These are phyloP conservation scores for Formica selysi DNA, from an alignment of 1,140 invertebrate species.

Conservation along the genomic window DNA sequence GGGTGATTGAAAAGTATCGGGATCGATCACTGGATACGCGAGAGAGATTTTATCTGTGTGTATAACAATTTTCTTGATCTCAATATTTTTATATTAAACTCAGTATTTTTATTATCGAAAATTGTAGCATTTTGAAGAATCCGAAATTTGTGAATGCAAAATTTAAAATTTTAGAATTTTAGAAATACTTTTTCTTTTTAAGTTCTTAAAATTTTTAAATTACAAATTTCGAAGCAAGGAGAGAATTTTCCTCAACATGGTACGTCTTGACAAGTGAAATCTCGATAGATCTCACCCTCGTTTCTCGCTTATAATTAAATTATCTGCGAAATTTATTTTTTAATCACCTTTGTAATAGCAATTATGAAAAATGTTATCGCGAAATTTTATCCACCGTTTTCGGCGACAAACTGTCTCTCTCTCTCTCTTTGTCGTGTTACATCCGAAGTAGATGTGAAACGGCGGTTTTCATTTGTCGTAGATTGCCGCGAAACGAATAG, in stretches of 20 bases:
- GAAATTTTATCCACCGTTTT: slow-evolving; percentile 19
- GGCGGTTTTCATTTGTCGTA: neutral
- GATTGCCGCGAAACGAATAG: slow-evolving; percentile 32
- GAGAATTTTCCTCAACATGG: neutral
- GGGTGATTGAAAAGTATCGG: slow-evolving; percentile 68
- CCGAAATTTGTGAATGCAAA: too few species aligned
- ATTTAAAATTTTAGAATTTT: neutral
- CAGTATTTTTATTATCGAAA: neutral
- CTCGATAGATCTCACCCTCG: neutral
- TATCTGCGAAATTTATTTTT: neutral
- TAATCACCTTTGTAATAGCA: too few species aligned
- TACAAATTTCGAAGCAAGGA: neutral
- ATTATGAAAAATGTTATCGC: too few species aligned
- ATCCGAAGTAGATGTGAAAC: neutral
- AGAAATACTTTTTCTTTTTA: neutral
- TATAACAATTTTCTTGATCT: slow-evolving; percentile 8
- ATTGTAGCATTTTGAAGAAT: neutral
- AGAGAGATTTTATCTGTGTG: neutral
- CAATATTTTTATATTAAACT: neutral
- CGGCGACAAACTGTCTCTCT: neutral
- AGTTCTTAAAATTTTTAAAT: neutral
- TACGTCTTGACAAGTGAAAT: neutral
- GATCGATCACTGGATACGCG: neutral
- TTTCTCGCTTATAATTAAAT: slow-evolving; percentile 17
- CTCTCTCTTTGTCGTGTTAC: neutral